Percentiles rank a stretch among this genome's conserved stretches.
Evolutionary conservation across 2,888 invertebrate species (phyloP).

Genomic region (Nemotelus pantherinus): DNA sequence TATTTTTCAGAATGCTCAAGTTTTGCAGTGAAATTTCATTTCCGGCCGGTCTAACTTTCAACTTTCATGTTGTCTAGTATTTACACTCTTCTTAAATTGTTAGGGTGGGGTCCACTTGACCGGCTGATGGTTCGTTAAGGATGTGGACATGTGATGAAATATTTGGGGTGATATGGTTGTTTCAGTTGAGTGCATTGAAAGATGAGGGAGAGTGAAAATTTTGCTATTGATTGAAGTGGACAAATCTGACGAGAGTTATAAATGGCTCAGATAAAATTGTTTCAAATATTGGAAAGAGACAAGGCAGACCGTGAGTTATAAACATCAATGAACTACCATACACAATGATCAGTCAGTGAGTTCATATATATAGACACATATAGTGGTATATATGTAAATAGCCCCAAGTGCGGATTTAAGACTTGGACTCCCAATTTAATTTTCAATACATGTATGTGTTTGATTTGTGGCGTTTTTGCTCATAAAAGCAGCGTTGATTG

Average conservation of each 20-base stretch:
- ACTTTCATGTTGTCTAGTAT: conserved; percentile 46
- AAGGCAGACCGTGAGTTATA: too few relatives aligned
- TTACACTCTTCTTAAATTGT: conserved; percentile 39
- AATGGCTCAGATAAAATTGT: not conserved
- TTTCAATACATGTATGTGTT: too few relatives aligned
- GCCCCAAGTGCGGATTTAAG: too few relatives aligned
- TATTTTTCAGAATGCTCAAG: too few relatives aligned
- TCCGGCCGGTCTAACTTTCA: conserved; percentile 47
- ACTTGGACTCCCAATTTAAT: too few relatives aligned
- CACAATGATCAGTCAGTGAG: too few relatives aligned
- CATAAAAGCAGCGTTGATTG: too few relatives aligned
- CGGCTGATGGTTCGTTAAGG: conserved; percentile 16
- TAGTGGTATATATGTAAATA: too few relatives aligned
- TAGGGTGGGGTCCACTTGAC: not conserved
- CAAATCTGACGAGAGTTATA: conserved; percentile 12
- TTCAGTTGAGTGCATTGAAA: not conserved
- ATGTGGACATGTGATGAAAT: conserved; percentile 32
- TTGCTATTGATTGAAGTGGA: conserved; percentile 2
- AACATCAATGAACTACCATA: too few relatives aligned
- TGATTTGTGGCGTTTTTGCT: too few relatives aligned
- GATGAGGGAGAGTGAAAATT: not conserved
- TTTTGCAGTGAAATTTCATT: not conserved
- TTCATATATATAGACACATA: too few relatives aligned
- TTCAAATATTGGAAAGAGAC: too few relatives aligned
- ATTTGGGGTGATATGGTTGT: not conserved